Base-by-base conservation (phyloP, 2,113 vertebrate genomes). In the Sminthopsis crassicaudata region DNA sequence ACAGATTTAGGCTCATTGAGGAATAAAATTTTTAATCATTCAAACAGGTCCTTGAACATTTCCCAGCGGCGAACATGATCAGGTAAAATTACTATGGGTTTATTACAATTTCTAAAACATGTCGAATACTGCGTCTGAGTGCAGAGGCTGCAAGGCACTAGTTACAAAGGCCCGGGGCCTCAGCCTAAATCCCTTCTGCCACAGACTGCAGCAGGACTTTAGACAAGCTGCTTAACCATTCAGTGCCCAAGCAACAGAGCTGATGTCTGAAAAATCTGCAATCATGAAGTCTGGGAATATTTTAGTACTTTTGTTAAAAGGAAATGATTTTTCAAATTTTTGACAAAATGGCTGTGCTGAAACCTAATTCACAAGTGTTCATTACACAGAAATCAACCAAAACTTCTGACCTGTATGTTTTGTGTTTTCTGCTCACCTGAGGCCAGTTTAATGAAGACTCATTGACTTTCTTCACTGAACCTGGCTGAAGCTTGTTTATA, bases 381-480 rank as follows among this genome's bases (percentile, higher is more conserved):
- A 16, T 23, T 3, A 51, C 30, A 90, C 89, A 27, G 26, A 92
- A 46, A 90, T 24, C 0, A 30, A 91, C 1, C 53, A 89, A 5
- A 3, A 27, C 8, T 51, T 53, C 91, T 88, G n/a, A 36, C n/a
- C 19, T 84, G 88, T 48, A 8, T 50, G 8, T 67, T 54, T 53
- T 27, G 23, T 3, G 2, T 84, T 60, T 53, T 27, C 93, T 92
- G 46, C 91, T 99, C 99, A 99, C 99, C 99, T 99, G 99, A 97
- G 99, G 99, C 99, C 99, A 99, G 98, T 99, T 99, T 95, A 99
- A 98, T 92, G 99, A 99, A 94, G 99, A 99, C 88, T 99, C 99
- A 95, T 99, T 99, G 97, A 99, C 99, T 98, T 99, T 99, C 99
- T 98, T 99, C 94, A 99, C 98, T 36, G 99, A 99, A 96, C 99